A percentile compares a stretch with the other conserved stretches of the same genome.
These are phyloP conservation scores for Zygaena filipendulae DNA, from an alignment of 2,888 invertebrate species.

Conservation along the genomic window DNA sequence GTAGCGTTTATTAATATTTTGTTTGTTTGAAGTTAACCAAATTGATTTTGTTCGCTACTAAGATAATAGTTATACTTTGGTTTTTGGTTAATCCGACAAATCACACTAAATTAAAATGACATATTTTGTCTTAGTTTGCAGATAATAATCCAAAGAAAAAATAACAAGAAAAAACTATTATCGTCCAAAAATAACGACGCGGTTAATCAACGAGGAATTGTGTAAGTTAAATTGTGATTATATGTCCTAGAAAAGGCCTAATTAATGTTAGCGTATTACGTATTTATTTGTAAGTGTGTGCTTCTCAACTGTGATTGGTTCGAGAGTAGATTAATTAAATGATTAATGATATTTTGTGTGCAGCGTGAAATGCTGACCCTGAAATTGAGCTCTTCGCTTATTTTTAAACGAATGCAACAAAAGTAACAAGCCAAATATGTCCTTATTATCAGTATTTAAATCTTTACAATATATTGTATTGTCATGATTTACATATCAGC, in stretches of 20 bases:
- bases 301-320: constrained; percentile 50
- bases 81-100: too few species aligned
- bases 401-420: too few species aligned
- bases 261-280: constrained; percentile 64
- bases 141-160: constrained; percentile 50
- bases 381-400: too few species aligned
- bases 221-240: constrained; percentile 60
- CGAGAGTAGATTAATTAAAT: too few species aligned
- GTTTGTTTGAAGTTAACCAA: too few species aligned
- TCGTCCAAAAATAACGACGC: constrained; percentile 26
- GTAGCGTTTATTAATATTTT: too few species aligned
- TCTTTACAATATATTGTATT: constrained; percentile 18
- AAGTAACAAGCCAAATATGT: constrained; percentile 40
- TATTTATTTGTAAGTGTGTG: constrained; percentile 55
- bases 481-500: constrained; percentile 63
- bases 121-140: constrained; percentile 20
- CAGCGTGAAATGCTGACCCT: too few species aligned
- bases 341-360: too few species aligned
- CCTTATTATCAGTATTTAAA: constrained; percentile 56
- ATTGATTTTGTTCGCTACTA: too few species aligned
- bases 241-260: constrained; percentile 67
- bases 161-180: constrained; percentile 24
- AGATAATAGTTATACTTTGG: too few species aligned
- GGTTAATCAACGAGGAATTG: constrained; percentile 35
- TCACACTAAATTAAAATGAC: background rate